Base-by-base conservation (phyloP, 2,113 vertebrate genomes). In the Romanogobio albipinnatus region DNA sequence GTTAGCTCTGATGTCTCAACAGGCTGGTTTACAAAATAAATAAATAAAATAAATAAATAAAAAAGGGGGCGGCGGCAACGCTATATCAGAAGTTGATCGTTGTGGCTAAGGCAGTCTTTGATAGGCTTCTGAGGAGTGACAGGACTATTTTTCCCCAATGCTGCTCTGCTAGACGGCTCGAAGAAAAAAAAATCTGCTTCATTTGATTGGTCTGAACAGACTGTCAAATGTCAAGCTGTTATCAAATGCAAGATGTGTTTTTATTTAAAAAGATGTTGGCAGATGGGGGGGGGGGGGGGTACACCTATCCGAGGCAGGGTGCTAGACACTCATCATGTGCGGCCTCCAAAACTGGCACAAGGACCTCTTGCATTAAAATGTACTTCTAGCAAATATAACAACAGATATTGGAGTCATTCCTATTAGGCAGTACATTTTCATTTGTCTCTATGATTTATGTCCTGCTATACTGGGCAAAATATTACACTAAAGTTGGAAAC, bases 161-260 rank as follows among this genome's bases (percentile, higher is more conserved):
- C 80, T 90, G 89, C 85, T 84, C 45, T 19, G 61, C 43, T 49
- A 76, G 64, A 51, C 51, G 75, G 26, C 49, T 43, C 3, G 26
- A 62, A n/a, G 36, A 33, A 49, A 24, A n/a, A 84, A 49, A 81
- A 82, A 24, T 33, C 47, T 74, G 62, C 17, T 56, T 51, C 0
- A 58, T 92, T 86, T 91, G 92, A 93, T 94, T 94, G 93, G 93
- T 91, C 91, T 92, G 91, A 93, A 92, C 91, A 89, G 89, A 91
- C 92, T 94, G 94, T 93, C 93, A 94, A 94, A 94, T 95, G 93
- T 94, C 94, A 93, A 92, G 91, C 87, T 85, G 87, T 91, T 93
- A 94, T 94, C 91, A 94, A 94, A 93, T 83, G 36, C 83, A 87
- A 88, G 88, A 90, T 89, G 85, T 93, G 91, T 93, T 93, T 92